These are phyloP conservation scores for Microdon myrmicae DNA, from an alignment of 2,888 invertebrate genomes.

Conservation along the genomic window DNA sequence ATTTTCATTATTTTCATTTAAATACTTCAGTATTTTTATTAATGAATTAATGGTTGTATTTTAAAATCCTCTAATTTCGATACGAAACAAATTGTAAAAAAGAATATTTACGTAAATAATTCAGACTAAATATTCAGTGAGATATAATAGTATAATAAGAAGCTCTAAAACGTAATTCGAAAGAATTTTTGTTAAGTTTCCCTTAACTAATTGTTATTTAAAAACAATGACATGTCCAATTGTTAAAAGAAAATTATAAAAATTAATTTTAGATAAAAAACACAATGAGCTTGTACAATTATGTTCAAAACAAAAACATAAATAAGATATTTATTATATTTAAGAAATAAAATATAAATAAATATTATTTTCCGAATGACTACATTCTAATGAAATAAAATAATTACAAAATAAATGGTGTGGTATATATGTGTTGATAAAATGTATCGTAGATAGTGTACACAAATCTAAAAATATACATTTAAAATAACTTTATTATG, in stretches of 20 bases:
- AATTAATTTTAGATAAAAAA: conserved; percentile 34
- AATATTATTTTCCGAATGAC: too few relatives aligned
- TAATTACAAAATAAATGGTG: conserved; percentile 1
- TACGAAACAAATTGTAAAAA: conserved; percentile 5
- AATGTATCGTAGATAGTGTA: conserved; percentile 41
- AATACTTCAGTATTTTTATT: too few relatives aligned
- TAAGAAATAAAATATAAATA: conserved; percentile 4
- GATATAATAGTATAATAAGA: neutral
- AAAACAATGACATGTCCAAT: conserved; percentile 23
- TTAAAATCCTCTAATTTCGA: conserved; percentile 33
- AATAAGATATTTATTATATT: conserved; percentile 17
- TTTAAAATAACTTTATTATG: neutral
- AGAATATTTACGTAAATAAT: neutral
- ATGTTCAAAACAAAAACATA: conserved; percentile 16
- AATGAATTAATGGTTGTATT: conserved; percentile 42
- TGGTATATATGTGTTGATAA: too few relatives aligned
- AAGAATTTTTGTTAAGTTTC: conserved; percentile 1
- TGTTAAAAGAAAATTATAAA: conserved; percentile 34
- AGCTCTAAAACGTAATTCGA: too few relatives aligned
- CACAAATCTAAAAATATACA: conserved; percentile 39
- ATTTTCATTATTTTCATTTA: too few relatives aligned
- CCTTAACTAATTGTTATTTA: conserved; percentile 9
- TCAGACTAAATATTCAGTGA: neutral
- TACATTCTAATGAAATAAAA: conserved; percentile 6
- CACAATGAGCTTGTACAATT: conserved; percentile 43